phyloP scores from a whole-genome alignment of 2,113 vertebrate genomes.

The Atrichornis clamosus region DNA sequence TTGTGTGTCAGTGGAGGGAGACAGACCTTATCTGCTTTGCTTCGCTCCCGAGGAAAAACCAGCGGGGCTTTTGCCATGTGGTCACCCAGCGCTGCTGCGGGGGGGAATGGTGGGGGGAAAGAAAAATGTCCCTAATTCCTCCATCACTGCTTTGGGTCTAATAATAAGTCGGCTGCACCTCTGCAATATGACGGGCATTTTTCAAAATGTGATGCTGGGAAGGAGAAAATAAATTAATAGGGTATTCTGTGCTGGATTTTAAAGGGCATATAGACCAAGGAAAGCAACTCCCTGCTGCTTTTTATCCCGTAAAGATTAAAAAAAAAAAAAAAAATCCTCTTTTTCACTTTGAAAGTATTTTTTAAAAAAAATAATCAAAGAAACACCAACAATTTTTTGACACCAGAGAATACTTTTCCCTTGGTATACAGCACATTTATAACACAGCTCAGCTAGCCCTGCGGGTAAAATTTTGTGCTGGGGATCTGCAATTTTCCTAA shows the following conservation, averaged over 20 bases:
- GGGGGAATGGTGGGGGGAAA: background rate
- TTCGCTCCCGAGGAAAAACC: background rate
- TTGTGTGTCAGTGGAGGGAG: conserved; percentile 22
- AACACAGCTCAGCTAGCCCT: conserved; percentile 9
- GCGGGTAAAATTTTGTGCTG: background rate
- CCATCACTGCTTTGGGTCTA: background rate
- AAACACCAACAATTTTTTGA: conserved; percentile 51
- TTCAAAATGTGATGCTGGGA: background rate
- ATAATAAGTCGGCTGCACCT: background rate
- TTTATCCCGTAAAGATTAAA: conserved; percentile 59
- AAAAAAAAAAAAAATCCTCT: conserved; percentile 30
- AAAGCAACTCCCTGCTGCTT: conserved; percentile 61
- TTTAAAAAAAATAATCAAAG: conserved; percentile 64
- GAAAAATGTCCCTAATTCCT: background rate
- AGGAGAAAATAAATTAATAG: conserved; percentile 56
- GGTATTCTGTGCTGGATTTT: conserved; percentile 29
- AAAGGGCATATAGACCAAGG: conserved; percentile 40
- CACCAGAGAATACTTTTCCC: conserved; percentile 51
- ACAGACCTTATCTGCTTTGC: background rate
- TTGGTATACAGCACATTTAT: conserved; percentile 25
- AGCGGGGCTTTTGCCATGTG: background rate
- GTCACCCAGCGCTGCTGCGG: background rate
- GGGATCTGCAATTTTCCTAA: conserved; percentile 2
- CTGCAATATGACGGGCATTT: background rate
- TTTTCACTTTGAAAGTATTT: conserved; percentile 71